phyloP scores from a whole-genome alignment of 2,888 invertebrate species.

The Drosophila nigricruria region DNA sequence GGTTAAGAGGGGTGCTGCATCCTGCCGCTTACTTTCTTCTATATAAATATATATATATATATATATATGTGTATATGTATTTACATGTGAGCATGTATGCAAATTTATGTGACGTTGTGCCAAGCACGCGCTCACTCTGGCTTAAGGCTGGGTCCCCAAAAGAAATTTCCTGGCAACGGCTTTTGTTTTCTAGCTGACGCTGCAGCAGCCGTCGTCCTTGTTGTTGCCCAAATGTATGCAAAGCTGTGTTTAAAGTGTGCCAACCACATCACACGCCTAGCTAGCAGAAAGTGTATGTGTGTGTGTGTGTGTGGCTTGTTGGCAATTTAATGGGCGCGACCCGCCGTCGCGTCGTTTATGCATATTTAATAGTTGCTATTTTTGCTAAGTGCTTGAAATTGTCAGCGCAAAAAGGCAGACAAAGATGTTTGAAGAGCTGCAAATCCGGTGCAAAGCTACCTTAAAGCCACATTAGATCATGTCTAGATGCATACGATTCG shows the following conservation, averaged over 20 bases:
- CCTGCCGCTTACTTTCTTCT: slow-evolving; percentile 26
- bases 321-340: slow-evolving; percentile 77
- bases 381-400: slow-evolving; percentile 80
- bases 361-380: slow-evolving; percentile 82
- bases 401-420: slow-evolving; percentile 46
- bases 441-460: slow-evolving; percentile 47
- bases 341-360: slow-evolving; percentile 71
- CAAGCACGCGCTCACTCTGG: slow-evolving; percentile 74
- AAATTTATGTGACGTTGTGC: slow-evolving; percentile 73
- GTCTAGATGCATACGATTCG: slow-evolving; percentile 12
- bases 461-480: slow-evolving; percentile 43
- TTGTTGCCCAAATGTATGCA: slow-evolving; percentile 80
- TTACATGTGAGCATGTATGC: slow-evolving; percentile 54
- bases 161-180: slow-evolving; percentile 76
- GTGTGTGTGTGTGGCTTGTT: slow-evolving; percentile 54
- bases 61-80: slow-evolving; percentile 7
- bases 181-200: slow-evolving; percentile 80
- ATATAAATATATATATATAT: slow-evolving; percentile 22
- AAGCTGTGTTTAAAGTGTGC: slow-evolving; percentile 77
- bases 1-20: slow-evolving; percentile 32
- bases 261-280: slow-evolving; percentile 39
- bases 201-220: slow-evolving; percentile 50
- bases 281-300: slow-evolving; percentile 20
- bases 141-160: slow-evolving; percentile 74
- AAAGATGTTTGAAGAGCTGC: slow-evolving; percentile 45